Conservation (phyloP, 2,888 invertebrate genomes). For the Artemia sp. region DNA sequence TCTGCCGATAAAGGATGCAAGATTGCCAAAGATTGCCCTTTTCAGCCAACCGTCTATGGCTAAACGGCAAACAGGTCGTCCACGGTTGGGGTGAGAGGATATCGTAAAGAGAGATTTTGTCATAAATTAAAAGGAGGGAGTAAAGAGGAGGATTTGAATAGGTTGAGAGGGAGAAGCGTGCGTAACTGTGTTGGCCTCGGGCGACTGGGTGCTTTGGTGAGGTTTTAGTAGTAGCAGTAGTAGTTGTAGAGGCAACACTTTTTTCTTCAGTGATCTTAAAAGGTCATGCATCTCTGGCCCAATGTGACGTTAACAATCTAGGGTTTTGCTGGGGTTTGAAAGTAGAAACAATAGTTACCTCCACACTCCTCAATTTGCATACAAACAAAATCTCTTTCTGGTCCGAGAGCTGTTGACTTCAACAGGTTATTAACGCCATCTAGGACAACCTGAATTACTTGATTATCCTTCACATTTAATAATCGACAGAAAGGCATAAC, state of each 20-base stretch:
- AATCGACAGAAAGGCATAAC: constrained; percentile 91
- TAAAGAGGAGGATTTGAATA: too few species aligned
- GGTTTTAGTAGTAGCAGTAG: too few species aligned
- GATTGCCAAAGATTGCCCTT: too few species aligned
- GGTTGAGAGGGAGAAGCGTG: too few species aligned
- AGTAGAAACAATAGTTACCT: constrained; percentile 37
- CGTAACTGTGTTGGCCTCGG: too few species aligned
- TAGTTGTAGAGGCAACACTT: not conserved
- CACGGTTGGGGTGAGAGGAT: too few species aligned
- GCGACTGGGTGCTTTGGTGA: too few species aligned
- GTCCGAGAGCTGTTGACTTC: constrained; percentile 66
- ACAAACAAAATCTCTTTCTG: constrained; percentile 50
- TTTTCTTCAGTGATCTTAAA: not conserved
- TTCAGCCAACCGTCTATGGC: too few species aligned
- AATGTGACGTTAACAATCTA: not conserved
- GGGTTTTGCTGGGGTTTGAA: constrained; percentile 10
- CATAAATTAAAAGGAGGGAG: too few species aligned
- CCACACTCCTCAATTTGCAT: constrained; percentile 94
- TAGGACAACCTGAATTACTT: constrained; percentile 71
- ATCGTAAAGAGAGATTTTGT: too few species aligned
- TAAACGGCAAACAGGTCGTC: too few species aligned
- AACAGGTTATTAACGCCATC: constrained; percentile 97
- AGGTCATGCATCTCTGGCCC: not conserved
- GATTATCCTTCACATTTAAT: constrained; percentile 82
- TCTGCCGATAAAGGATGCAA: too few species aligned